Percentiles rank a stretch among this genome's conserved stretches.
Evolutionary conservation across 2,888 invertebrate species (phyloP).

Genomic region (Sarcophaga caerulescens): DNA sequence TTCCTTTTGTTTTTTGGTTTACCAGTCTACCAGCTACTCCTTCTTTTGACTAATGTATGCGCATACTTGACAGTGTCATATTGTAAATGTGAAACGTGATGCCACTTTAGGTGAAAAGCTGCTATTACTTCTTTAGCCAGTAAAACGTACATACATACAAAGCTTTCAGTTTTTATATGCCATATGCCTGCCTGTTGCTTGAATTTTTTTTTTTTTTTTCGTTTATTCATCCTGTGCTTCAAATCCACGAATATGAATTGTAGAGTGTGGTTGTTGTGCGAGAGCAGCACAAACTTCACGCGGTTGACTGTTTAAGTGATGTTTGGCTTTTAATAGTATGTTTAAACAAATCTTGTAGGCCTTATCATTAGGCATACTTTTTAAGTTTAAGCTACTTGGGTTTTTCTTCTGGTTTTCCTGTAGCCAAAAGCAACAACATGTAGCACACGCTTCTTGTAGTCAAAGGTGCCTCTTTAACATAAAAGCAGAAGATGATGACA

Average conservation of each 20-base stretch:
- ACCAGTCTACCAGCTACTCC: slow-evolving; percentile 35
- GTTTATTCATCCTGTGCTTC: background rate
- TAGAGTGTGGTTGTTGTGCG: background rate
- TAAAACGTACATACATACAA: background rate
- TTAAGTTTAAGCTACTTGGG: slow-evolving; percentile 61
- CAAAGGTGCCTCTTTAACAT: slow-evolving; percentile 66
- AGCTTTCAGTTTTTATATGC: slow-evolving; percentile 18
- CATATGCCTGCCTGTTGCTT: slow-evolving; percentile 49
- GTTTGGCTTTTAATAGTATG: slow-evolving; percentile 62
- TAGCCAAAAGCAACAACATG: slow-evolving; percentile 60
- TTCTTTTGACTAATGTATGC: slow-evolving; percentile 66
- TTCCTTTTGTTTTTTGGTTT: slow-evolving; percentile 22
- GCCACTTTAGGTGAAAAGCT: slow-evolving; percentile 70
- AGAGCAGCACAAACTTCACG: background rate
- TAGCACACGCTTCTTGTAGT: slow-evolving; percentile 63
- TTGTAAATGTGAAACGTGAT: slow-evolving; percentile 71
- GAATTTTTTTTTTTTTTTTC: slow-evolving; percentile 12
- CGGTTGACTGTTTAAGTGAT: slow-evolving; percentile 36
- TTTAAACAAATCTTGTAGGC: slow-evolving; percentile 67
- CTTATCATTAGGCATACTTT: slow-evolving; percentile 67
- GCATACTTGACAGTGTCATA: slow-evolving; percentile 68
- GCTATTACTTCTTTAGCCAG: slow-evolving; percentile 56
- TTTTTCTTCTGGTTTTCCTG: background rate
- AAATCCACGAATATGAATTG: slow-evolving; percentile 10
- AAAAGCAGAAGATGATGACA: too few relatives aligned